A percentile compares a stretch with the other conserved stretches of the same genome.
phyloP scores from a whole-genome alignment of 2,797 vertebrate genomes.

The Takifugu ocellatus region DNA sequence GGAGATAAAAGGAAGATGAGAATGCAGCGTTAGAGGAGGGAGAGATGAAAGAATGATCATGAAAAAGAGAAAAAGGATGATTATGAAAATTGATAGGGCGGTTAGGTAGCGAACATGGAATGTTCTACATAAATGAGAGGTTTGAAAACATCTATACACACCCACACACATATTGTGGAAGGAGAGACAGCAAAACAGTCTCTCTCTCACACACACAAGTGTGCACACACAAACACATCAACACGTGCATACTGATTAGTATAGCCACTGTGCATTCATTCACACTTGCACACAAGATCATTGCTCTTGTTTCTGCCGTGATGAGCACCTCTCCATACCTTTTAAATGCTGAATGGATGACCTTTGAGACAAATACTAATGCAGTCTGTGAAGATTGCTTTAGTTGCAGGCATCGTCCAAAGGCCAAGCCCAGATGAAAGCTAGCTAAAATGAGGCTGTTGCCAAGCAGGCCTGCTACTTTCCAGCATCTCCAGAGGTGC shows the following conservation, averaged over 20 bases:
- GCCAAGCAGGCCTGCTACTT: slow-evolving; percentile 49
- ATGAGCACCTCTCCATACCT: slow-evolving; percentile 24
- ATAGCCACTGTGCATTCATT: slow-evolving; percentile 5
- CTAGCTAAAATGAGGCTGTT: slow-evolving; percentile 54
- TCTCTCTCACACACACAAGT: background rate
- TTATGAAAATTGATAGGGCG: slow-evolving; percentile 59
- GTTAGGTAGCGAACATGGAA: slow-evolving; percentile 36
- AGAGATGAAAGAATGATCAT: slow-evolving; percentile 44
- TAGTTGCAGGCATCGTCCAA: slow-evolving; percentile 59
- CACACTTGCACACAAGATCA: slow-evolving; percentile 3
- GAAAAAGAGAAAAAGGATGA: slow-evolving; percentile 44
- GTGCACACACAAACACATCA: slow-evolving; percentile 6
- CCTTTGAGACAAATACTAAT: slow-evolving; percentile 63
- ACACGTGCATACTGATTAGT: slow-evolving; percentile 15
- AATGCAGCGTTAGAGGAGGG: slow-evolving; percentile 19
- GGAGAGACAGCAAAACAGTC: slow-evolving; percentile 12
- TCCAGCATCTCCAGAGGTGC: slow-evolving; percentile 44
- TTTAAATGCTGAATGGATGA: slow-evolving; percentile 48
- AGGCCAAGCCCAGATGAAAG: slow-evolving; percentile 57
- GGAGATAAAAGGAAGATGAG: slow-evolving; percentile 47
- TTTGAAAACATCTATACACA: slow-evolving; percentile 16
- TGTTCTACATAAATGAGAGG: slow-evolving; percentile 35
- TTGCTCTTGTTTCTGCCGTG: slow-evolving; percentile 21
- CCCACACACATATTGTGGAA: slow-evolving; percentile 1
- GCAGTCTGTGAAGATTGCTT: slow-evolving; percentile 54